Base-by-base conservation (phyloP, 2,888 invertebrate species). In the Philereme vetulata region DNA sequence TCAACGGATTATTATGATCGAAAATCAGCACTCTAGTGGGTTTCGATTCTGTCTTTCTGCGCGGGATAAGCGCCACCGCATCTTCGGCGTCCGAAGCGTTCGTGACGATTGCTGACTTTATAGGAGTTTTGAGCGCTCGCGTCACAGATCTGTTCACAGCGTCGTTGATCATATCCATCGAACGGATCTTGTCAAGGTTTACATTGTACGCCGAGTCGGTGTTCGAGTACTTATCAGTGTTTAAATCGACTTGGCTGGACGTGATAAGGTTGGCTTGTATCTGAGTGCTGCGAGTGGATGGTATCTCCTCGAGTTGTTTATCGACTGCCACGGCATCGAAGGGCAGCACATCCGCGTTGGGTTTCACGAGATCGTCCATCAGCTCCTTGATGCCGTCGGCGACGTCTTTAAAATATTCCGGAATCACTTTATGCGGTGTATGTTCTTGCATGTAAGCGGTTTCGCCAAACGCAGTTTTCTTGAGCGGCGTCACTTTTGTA, bases 321-420 rank as follows among this genome's bases (percentile, higher is more conserved):
- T 73, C 66, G 4, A 64, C 10, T 5, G 34, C 46, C 0, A n/a
- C n/a, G 0, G 60, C 47, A 0, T 77, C 77, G 36, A 79, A 84
- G 0, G 86, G 85, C 36, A 79, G 5, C 0, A 68, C 65, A 34
- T 90, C 88, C 0, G 77, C 72, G 50, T 78, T 76, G 0, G 92
- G 92, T 57, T 92, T 90, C 0, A 88, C 84, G 32, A 91, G 70
- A 67, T 92, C 92, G 2, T 72, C 67, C 88, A 91, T 89, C 1
- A 91, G 68, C 1, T 81, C 78, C 54, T 92, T 91, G 0, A 91
- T 70, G 1, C 77, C 82, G 7, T 88, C 84, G 0, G 85, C 75
- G 0, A 87, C 81, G 5, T 85, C 81, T 60, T 79, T 81, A 48
- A 86, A 66, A 56, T 80, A 88, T 0, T 76, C 67, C 0, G 91